These are phyloP conservation scores for Eleutherodactylus coqui DNA, from an alignment of 2,797 vertebrate species.

Conservation along the genomic window DNA sequence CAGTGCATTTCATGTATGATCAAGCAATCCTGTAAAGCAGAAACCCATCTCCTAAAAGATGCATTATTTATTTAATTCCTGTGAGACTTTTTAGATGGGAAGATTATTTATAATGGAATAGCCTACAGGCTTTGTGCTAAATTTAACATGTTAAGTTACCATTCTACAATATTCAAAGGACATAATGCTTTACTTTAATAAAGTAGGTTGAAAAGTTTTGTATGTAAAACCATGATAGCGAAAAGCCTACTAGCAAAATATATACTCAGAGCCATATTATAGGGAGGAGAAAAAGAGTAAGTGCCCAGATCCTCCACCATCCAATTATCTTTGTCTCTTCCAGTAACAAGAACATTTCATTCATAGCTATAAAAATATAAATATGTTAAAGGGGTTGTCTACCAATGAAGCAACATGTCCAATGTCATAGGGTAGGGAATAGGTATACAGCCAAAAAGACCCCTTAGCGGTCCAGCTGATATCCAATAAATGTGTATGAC, in stretches of 20 bases:
- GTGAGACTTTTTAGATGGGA: background rate
- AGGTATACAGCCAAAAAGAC: too few relatives aligned
- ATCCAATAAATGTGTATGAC: too few relatives aligned
- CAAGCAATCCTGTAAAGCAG: conserved; percentile 49
- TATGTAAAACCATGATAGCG: background rate
- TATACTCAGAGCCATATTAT: background rate
- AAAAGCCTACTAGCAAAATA: background rate
- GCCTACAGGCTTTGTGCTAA: conserved; percentile 13
- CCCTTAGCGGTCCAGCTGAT: too few relatives aligned
- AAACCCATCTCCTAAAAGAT: conserved; percentile 28
- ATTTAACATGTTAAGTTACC: background rate
- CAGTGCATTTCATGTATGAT: conserved; percentile 68
- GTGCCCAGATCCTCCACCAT: background rate
- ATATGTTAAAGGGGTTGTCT: too few relatives aligned
- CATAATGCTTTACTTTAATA: background rate
- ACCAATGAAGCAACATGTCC: too few relatives aligned
- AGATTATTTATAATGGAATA: background rate
- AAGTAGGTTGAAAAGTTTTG: background rate
- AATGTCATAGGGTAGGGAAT: too few relatives aligned
- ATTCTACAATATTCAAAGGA: background rate
- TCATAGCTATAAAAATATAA: too few relatives aligned
- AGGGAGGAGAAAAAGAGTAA: background rate
- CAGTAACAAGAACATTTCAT: too few relatives aligned
- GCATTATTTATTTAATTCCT: conserved; percentile 19
- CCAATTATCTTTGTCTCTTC: too few relatives aligned